Conservation (phyloP, 2,113 vertebrate genomes). For the Pelecanoides urinatrix region DNA sequence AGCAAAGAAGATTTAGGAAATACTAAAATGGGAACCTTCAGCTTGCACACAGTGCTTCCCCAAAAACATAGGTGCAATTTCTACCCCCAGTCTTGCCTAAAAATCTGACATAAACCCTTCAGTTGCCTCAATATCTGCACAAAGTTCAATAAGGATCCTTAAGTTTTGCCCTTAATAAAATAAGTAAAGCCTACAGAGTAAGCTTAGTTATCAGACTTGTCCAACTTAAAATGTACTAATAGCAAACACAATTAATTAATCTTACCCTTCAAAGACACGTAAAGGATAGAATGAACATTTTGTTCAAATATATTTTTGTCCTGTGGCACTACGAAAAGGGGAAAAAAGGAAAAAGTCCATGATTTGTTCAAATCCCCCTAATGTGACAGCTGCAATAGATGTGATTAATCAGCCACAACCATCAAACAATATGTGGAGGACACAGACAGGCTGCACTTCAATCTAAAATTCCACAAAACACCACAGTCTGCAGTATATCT, state of each 20-base stretch:
- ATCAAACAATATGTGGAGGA: constrained; percentile 11
- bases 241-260: background rate
- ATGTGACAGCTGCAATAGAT: background rate
- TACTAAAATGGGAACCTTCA: background rate
- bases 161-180: background rate
- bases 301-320: background rate
- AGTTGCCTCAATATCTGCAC: background rate
- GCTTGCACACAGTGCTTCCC: background rate
- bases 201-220: background rate
- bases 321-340: background rate
- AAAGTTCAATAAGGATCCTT: background rate
- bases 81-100: background rate
- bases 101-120: background rate
- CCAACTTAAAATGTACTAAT: background rate
- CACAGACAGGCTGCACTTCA: background rate
- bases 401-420: background rate
- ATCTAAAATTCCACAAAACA: constrained; percentile 27
- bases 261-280: background rate
- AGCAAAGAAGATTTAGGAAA: background rate
- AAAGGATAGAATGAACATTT: background rate
- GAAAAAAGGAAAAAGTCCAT: background rate
- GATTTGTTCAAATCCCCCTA: background rate
- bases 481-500: constrained; percentile 6
- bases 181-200: background rate
- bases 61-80: background rate